Evolutionary conservation across 2,888 invertebrate genomes (phyloP).

Genomic region (Chaitophorus viminalis): DNA sequence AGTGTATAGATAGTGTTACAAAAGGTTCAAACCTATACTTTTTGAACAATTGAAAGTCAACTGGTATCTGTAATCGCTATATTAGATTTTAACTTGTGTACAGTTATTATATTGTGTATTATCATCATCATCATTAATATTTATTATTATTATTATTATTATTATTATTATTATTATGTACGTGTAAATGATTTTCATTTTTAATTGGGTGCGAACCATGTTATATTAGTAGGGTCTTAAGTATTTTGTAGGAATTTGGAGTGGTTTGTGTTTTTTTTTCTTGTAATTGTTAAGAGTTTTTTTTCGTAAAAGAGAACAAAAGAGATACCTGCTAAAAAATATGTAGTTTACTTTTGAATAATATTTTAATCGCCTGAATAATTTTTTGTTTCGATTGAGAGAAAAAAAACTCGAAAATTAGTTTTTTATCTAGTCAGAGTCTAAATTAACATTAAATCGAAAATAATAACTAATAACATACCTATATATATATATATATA

Average conservation of each 20-base stretch:
- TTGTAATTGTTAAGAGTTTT: conserved; percentile 17
- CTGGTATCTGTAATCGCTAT: conserved; percentile 36
- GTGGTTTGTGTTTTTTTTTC: conserved; percentile 42
- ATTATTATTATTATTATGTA: conserved; percentile 35
- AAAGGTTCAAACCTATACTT: not conserved
- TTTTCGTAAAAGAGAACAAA: conserved; percentile 7
- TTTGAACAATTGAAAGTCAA: not conserved
- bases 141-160: conserved; percentile 40
- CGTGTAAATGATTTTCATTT: conserved; percentile 29
- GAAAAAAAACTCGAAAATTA: conserved; percentile 18
- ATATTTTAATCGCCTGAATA: not conserved
- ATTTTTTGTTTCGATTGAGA: not conserved
- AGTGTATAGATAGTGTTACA: conserved; percentile 55
- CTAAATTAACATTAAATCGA: conserved; percentile 5
- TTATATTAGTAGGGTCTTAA: not conserved
- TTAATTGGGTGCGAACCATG: not conserved
- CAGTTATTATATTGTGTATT: conserved; percentile 42
- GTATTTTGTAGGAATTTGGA: conserved; percentile 29
- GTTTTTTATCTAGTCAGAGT: conserved; percentile 55
- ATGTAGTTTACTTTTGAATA: conserved; percentile 17
- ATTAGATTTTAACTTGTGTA: conserved; percentile 39
- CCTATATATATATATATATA: not conserved
- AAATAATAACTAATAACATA: too few relatives aligned
- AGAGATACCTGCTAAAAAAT: conserved; percentile 31
- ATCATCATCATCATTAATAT: conserved; percentile 18